Base-by-base conservation (phyloP, 2,888 invertebrate genomes). In the Hirtodrosophila alboralis region DNA sequence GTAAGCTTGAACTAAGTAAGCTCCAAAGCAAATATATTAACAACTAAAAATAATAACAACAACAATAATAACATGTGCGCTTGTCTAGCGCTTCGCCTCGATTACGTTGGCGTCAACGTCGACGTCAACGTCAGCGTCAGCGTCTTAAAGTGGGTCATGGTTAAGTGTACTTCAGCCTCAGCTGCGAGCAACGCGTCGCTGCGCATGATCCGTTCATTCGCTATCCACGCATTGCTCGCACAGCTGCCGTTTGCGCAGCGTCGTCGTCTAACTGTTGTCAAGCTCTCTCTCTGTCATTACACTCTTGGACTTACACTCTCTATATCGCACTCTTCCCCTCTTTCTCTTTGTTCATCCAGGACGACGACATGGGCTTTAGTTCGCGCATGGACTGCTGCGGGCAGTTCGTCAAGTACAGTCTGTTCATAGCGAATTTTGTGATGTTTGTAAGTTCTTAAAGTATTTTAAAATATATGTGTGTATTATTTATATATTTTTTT, bases 361-460 rank as follows among this genome's bases (percentile, higher is more conserved):
- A 88, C 84, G 84, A 88, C 83, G 90, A 83, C 45, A 95, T 95
- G 95, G 95, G 94, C 49, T 94, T 94, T 91, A 94, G 95, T 73
- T 93, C 94, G 68, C 94, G 95, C 87, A 95, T 96, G 95, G 96
- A 96, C 91, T 95, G 96, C 89, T 97, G 96, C 89, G 96, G 97
- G 69, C 94, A 95, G 85, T 96, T 94, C 88, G 95, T 97, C 92
- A 97, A 97, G 91, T 95, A 95, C 91, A 94, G 95, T 75, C 92
- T 97, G 86, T 96, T 97, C 90, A 92, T 95, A 65, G 93, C 95
- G 62, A 97, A 97, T 90, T 93, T 96, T 58, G 90, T 97, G 14
- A 96, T 96, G 86, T 95, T 96, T 89, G 97, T 97, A 92, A 96
- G 96, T 94, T 23, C n/a, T n/a, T n/a, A n/a, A n/a, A n/a, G n/a